These are phyloP conservation scores for Lepidocolaptes lacrymiger DNA, from an alignment of 2,797 vertebrate species.

Conservation along the genomic window DNA sequence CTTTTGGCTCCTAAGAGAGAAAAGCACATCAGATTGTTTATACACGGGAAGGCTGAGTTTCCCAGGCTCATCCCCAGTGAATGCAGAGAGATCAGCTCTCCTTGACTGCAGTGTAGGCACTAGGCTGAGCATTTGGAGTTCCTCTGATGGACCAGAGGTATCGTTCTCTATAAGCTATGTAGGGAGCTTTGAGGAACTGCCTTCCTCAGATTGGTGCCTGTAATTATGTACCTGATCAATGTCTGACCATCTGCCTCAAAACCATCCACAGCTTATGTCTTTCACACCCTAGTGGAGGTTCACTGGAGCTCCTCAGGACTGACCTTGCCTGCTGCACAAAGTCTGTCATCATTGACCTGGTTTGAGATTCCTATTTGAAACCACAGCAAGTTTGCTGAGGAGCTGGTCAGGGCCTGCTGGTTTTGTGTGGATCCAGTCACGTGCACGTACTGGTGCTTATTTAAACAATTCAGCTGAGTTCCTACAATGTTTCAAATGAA, in stretches of 20 bases:
- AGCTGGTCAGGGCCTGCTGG: background rate
- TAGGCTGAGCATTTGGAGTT: background rate
- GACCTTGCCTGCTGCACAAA: background rate
- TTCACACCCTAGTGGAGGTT: background rate
- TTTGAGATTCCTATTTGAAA: background rate
- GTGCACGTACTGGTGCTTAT: background rate
- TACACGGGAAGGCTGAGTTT: background rate
- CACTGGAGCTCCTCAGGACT: background rate
- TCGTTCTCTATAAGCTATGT: background rate
- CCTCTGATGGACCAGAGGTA: too few relatives aligned
- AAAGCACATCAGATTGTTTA: background rate
- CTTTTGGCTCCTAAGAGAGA: background rate
- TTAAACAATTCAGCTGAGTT: background rate
- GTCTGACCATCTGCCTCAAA: background rate
- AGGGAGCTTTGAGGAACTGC: background rate
- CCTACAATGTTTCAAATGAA: fast-evolving
- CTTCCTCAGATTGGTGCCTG: background rate
- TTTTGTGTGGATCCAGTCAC: background rate
- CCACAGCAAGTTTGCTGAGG: background rate
- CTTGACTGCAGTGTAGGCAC: fast-evolving
- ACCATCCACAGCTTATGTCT: background rate
- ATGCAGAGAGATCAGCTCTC: background rate
- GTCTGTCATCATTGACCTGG: background rate
- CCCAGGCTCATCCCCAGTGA: background rate
- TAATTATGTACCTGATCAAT: background rate